phyloP scores from a whole-genome alignment of 2,797 vertebrate genomes.

The Oophaga sylvatica region DNA sequence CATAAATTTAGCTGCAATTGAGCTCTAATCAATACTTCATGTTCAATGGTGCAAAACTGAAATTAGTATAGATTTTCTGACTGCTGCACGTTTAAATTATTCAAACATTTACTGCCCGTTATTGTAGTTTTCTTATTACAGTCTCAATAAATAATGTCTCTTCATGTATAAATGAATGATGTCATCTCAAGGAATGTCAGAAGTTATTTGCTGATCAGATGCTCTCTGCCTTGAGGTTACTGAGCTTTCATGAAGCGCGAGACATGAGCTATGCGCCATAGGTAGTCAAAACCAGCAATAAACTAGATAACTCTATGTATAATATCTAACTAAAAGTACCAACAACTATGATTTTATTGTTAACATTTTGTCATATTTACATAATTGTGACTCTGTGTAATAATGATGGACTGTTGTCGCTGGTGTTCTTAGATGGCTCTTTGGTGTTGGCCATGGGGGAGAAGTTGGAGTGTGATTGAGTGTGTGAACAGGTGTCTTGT shows the following conservation, averaged over 20 bases:
- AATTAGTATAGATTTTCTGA: slow-evolving; percentile 95
- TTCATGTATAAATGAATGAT: slow-evolving; percentile 67
- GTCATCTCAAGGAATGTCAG: slow-evolving; percentile 65
- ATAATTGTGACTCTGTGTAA: no score
- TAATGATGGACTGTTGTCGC: no score
- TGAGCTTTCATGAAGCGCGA: not conserved
- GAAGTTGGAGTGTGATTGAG: no score
- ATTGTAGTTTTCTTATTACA: slow-evolving; percentile 66
- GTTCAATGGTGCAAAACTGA: slow-evolving; percentile 84
- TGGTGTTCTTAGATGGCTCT: no score
- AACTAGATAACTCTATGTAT: not conserved
- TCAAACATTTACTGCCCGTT: slow-evolving; percentile 77
- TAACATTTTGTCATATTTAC: no score
- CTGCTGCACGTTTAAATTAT: slow-evolving; percentile 82
- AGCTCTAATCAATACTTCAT: slow-evolving; percentile 79
- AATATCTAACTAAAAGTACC: no score
- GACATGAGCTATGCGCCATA: not conserved
- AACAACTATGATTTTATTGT: no score
- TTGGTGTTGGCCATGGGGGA: no score
- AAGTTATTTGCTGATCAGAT: slow-evolving; percentile 60
- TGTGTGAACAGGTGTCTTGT: no score
- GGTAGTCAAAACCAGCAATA: not conserved
- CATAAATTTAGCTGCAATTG: slow-evolving; percentile 72
- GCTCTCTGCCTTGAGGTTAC: slow-evolving; percentile 60
- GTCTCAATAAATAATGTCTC: slow-evolving; percentile 58